Evolutionary conservation across 2,888 invertebrate genomes (phyloP).

Genomic region (Prenolepis imparis): DNA sequence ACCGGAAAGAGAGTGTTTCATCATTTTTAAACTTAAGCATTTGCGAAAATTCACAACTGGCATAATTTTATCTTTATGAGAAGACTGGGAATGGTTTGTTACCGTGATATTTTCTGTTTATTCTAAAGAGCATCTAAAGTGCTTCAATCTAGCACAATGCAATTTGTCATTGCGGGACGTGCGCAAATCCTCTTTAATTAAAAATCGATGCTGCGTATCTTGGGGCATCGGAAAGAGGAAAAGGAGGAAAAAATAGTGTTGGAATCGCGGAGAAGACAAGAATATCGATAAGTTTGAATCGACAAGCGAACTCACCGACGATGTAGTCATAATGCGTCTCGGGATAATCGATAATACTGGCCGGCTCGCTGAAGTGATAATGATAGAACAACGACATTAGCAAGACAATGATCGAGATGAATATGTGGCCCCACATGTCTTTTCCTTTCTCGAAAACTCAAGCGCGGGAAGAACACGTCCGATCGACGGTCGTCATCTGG

Average conservation of each 20-base stretch:
- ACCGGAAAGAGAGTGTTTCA: not conserved
- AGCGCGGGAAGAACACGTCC: constrained; percentile 10
- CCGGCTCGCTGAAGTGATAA: constrained; percentile 76
- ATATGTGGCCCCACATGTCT: constrained; percentile 81
- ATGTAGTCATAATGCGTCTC: constrained; percentile 82
- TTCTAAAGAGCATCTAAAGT: not conserved
- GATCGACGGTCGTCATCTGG: not conserved
- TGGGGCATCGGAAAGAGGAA: not conserved
- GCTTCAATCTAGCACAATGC: constrained; percentile 8
- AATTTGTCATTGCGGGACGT: constrained; percentile 13
- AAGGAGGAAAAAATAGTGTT: not conserved
- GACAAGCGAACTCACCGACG: constrained; percentile 77
- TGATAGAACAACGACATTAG: constrained; percentile 80
- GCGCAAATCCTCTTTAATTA: constrained; percentile 19
- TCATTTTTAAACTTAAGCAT: not conserved
- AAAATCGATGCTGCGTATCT: constrained; percentile 37
- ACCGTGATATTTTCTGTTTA: constrained; percentile 4
- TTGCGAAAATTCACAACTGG: not conserved
- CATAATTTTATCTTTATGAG: not conserved
- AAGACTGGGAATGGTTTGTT: not conserved
- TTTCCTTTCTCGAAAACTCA: not conserved
- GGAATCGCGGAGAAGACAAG: not conserved
- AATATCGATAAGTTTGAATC: constrained; percentile 6
- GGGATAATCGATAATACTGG: constrained; percentile 80
- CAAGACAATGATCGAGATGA: constrained; percentile 76